Conservation (phyloP, 2,797 vertebrate species). For the Zalophus californianus region DNA sequence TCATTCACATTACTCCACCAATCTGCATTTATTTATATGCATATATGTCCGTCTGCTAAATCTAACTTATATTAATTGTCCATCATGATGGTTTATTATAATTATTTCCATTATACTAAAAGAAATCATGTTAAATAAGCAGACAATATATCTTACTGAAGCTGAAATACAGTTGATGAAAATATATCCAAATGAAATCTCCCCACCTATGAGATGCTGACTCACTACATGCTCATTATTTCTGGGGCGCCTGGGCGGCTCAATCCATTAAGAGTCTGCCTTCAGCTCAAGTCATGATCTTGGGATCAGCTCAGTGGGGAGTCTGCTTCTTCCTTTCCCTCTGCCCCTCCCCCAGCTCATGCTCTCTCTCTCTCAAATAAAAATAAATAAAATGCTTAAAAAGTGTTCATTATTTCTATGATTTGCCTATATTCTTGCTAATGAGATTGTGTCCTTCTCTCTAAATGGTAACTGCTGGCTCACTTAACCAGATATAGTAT, state of each 20-base stretch:
- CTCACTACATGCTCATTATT: neutral
- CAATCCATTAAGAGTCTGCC: neutral
- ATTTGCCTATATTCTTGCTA: neutral
- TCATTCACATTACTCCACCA: neutral
- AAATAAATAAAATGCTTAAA: neutral
- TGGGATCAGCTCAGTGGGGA: neutral
- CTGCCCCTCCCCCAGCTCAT: neutral
- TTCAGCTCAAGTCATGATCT: neutral
- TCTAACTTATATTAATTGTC: neutral
- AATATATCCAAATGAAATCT: neutral
- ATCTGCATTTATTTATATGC: neutral
- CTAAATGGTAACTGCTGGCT: neutral
- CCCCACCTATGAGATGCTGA: neutral
- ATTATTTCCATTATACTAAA: slow-evolving; percentile 22
- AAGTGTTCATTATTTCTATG: neutral
- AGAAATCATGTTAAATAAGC: slow-evolving; percentile 23
- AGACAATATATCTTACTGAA: neutral
- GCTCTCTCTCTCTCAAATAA: neutral
- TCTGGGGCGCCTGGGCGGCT: neutral
- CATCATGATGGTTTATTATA: neutral
- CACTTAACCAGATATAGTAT: neutral
- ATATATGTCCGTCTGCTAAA: neutral
- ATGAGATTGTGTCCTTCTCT: neutral
- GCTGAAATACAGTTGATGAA: neutral
- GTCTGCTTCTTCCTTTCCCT: neutral